Evolutionary conservation across 2,888 invertebrate species (phyloP).

Genomic region (Acholoe squamosa): DNA sequence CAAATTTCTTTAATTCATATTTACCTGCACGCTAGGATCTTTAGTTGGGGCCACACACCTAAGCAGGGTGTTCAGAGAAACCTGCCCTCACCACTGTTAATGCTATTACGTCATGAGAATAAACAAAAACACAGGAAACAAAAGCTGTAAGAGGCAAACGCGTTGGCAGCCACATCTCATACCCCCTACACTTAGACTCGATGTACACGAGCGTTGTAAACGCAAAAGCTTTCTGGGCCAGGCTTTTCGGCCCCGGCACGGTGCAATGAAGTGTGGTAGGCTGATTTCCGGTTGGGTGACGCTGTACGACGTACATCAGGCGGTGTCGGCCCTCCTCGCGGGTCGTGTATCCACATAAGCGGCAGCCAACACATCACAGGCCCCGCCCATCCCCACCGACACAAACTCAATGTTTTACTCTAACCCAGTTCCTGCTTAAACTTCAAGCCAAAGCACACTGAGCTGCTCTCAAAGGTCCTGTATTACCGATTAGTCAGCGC

Average conservation of each 20-base stretch:
- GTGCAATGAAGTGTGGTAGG: not conserved
- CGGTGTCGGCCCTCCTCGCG: not conserved
- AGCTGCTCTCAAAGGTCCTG: not conserved
- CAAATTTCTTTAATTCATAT: no score
- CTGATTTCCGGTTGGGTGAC: not conserved
- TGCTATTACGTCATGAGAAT: not conserved
- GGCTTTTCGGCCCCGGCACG: not conserved
- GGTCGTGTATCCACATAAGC: conserved; percentile 22
- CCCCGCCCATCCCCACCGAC: not conserved
- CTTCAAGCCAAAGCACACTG: no score
- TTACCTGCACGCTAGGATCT: no score
- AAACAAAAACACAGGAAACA: not conserved
- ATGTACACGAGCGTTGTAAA: not conserved
- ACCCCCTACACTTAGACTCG: not conserved
- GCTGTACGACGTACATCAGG: not conserved
- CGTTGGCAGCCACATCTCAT: not conserved
- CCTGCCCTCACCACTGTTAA: not conserved
- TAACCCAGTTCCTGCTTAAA: not conserved
- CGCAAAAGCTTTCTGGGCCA: conserved; percentile 16
- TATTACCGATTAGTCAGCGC: not conserved
- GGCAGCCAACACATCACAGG: not conserved
- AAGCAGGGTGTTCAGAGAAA: not conserved
- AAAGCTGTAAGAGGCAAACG: not conserved
- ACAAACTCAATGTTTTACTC: not conserved
- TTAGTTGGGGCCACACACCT: no score